Evolutionary conservation across 2,888 invertebrate species (phyloP).

Genomic region (Drosophila differens): DNA sequence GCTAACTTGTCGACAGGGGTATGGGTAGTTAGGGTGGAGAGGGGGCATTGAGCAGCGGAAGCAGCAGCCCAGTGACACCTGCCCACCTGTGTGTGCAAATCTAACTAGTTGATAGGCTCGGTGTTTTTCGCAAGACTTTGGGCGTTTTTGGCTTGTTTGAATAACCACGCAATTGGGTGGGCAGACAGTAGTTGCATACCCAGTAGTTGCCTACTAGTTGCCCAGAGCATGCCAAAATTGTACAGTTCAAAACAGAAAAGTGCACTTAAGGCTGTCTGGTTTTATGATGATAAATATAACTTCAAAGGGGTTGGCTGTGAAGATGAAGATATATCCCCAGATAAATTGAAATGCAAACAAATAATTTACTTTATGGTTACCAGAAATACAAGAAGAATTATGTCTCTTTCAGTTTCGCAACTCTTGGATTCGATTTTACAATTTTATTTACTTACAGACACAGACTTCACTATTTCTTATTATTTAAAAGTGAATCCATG

Average conservation of each 20-base stretch:
- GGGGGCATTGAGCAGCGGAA: conserved; percentile 13
- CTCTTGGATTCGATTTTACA: neutral
- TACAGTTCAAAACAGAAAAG: conserved; percentile 35
- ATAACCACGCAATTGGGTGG: conserved; percentile 33
- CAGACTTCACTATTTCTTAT: neutral
- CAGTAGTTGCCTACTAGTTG: conserved; percentile 4
- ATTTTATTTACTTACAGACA: neutral
- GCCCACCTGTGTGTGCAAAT: conserved; percentile 56
- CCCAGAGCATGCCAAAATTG: conserved; percentile 32
- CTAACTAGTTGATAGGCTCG: conserved; percentile 35
- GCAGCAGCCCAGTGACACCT: conserved; percentile 50
- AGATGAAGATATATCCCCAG: neutral
- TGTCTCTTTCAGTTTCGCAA: neutral
- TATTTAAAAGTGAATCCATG: neutral
- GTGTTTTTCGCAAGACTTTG: conserved; percentile 28
- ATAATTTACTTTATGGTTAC: neutral
- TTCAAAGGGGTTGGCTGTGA: neutral
- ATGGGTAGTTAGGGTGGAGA: conserved; percentile 2
- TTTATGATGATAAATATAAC: neutral
- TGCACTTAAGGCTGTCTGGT: conserved; percentile 43
- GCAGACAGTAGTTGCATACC: conserved; percentile 4
- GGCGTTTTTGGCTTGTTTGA: conserved; percentile 44
- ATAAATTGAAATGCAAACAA: neutral
- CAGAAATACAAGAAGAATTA: neutral
- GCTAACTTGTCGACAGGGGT: conserved; percentile 26